Evolutionary conservation across 1,140 invertebrate species (phyloP).

Genomic region (Cardiocondyla obscurior): DNA sequence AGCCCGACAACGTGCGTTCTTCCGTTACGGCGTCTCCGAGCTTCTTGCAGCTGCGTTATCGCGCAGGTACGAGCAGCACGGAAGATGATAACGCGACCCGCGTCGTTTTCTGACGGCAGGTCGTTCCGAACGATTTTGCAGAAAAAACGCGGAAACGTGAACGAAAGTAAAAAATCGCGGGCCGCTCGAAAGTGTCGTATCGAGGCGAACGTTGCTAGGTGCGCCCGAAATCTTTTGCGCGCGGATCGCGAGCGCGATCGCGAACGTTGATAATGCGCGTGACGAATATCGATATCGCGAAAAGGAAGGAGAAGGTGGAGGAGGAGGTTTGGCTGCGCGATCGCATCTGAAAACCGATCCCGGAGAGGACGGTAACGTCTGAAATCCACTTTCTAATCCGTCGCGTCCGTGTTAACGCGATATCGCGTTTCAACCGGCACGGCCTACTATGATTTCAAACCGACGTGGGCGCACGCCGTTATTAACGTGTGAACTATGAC

Average conservation of each 20-base stretch:
- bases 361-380: constrained; percentile 38
- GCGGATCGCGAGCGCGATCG: constrained; percentile 13
- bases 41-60: constrained; percentile 54
- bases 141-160: not conserved
- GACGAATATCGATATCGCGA: constrained; percentile 53
- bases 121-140: not conserved
- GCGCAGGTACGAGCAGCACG: constrained; percentile 58
- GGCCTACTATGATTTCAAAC: constrained; percentile 31
- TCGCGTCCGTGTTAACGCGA: constrained; percentile 47
- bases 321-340: not conserved
- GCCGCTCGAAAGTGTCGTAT: constrained; percentile 8
- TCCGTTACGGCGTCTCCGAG: constrained; percentile 53
- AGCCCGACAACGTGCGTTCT: constrained; percentile 47
- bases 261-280: constrained; percentile 24
- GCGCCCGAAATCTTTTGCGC: constrained; percentile 13
- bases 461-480: constrained; percentile 53
- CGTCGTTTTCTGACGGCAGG: constrained; percentile 5
- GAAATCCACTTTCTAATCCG: constrained; percentile 53
- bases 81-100: constrained; percentile 56
- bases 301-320: no score
- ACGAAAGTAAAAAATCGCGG: not conserved
- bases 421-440: constrained; percentile 47
- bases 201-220: constrained; percentile 5
- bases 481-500: constrained; percentile 56
- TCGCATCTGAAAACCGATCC: constrained; percentile 39